phyloP scores from a whole-genome alignment of 2,113 vertebrate genomes.

The Saccopteryx leptura region DNA sequence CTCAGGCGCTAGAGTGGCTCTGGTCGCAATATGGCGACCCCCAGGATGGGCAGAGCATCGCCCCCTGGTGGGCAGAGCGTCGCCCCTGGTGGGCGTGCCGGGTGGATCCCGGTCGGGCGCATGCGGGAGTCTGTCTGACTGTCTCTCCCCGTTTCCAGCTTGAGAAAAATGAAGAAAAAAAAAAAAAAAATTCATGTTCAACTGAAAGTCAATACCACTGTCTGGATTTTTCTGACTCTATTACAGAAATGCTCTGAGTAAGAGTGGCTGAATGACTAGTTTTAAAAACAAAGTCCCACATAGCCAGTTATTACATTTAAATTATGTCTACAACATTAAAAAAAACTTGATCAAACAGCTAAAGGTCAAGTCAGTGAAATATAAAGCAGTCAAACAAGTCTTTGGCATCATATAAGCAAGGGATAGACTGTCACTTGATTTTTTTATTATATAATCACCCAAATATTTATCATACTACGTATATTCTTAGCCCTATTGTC shows the following conservation, averaged over 20 bases:
- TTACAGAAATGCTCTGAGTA: background rate
- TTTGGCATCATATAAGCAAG: background rate
- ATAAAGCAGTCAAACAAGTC: background rate
- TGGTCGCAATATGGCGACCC: too few relatives aligned
- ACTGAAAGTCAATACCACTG: background rate
- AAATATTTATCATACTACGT: background rate
- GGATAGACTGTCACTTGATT: background rate
- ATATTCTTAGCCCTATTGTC: background rate
- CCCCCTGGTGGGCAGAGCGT: too few relatives aligned
- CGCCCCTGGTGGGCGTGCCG: too few relatives aligned
- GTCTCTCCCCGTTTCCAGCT: too few relatives aligned
- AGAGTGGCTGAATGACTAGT: background rate
- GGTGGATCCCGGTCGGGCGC: too few relatives aligned
- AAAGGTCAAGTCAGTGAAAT: background rate
- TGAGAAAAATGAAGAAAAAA: too few relatives aligned
- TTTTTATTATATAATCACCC: background rate
- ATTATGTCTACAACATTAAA: background rate
- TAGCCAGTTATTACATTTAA: background rate
- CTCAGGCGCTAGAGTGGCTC: too few relatives aligned
- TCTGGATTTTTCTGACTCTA: background rate
- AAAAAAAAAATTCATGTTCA: background rate
- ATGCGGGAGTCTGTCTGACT: too few relatives aligned
- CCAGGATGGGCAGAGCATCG: too few relatives aligned
- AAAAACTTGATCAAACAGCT: background rate
- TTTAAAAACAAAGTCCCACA: constrained; percentile 39